Percentiles rank a stretch among this genome's conserved stretches.
Conservation (phyloP, 2,113 vertebrate species). For the Plotosus lineatus region DNA sequence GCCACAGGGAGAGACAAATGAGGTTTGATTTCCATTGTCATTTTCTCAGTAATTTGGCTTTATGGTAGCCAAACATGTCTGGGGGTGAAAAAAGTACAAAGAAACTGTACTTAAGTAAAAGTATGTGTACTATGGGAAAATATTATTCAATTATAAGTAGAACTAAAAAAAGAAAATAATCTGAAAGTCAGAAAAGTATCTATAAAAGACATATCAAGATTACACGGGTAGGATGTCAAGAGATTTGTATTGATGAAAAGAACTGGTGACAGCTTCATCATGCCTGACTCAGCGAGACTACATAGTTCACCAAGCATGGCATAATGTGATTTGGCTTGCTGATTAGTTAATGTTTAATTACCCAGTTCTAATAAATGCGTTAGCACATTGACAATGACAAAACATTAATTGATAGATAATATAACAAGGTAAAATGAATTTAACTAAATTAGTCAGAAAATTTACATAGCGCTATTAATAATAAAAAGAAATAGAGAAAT, state of each 20-base stretch:
- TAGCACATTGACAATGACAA: background rate
- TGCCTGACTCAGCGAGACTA: background rate
- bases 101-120: background rate
- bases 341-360: background rate
- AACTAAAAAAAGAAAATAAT: background rate
- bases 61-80: background rate
- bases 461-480: too few species aligned
- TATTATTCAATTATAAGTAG: background rate
- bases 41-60: conserved; percentile 3
- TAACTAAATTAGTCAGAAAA: background rate
- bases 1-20: background rate
- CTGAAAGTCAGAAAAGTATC: background rate
- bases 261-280: background rate
- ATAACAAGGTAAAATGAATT: too few species aligned
- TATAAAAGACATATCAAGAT: background rate
- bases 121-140: background rate
- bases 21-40: conserved; percentile 3
- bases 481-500: too few species aligned
- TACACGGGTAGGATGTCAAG: background rate
- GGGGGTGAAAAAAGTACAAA: background rate
- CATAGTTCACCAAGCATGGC: background rate
- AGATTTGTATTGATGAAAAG: background rate
- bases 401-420: background rate
- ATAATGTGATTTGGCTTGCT: background rate
- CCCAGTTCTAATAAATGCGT: background rate